phyloP scores from a whole-genome alignment of 92 coral and sea anemone species.

The Bergia puertoricense region DNA sequence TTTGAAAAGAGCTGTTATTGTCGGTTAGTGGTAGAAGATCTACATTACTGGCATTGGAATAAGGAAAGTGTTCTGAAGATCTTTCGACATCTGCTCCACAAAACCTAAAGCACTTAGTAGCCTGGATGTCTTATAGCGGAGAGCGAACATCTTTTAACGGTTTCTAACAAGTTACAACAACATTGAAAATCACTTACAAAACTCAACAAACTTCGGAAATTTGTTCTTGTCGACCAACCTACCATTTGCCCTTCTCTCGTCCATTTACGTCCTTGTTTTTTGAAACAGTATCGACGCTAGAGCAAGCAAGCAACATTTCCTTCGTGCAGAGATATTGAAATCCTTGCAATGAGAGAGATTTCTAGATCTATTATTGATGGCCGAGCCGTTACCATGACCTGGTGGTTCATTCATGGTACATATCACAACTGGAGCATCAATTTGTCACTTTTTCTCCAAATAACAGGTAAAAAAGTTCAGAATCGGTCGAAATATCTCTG shows the following conservation, averaged over 20 bases:
- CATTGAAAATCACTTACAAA: not conserved
- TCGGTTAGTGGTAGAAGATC: not conserved
- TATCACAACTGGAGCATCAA: slow-evolving; percentile 26
- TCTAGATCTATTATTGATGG: slow-evolving; percentile 22
- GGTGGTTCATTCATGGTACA: slow-evolving; percentile 33
- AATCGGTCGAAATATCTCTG: not conserved
- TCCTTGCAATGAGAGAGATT: slow-evolving; percentile 31
- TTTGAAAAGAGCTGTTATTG: not conserved
- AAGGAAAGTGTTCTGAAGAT: not conserved
- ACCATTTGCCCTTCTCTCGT: slow-evolving; percentile 19
- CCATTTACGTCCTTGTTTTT: not conserved
- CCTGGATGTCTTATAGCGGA: not conserved
- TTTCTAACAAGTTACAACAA: not conserved
- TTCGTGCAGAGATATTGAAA: not conserved
- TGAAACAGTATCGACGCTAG: not conserved
- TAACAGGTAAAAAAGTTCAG: slow-evolving; percentile 18
- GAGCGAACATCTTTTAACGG: not conserved
- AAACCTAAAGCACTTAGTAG: not conserved
- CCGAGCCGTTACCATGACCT: slow-evolving; percentile 16
- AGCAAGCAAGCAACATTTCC: slow-evolving; percentile 7
- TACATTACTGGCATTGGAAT: not conserved
- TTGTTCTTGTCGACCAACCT: not conserved
- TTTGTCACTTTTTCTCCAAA: slow-evolving; percentile 29
- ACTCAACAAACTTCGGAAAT: not conserved
- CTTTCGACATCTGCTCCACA: not conserved